phyloP scores from a whole-genome alignment of 2,888 invertebrate species.

The Lithophane leautieri region DNA sequence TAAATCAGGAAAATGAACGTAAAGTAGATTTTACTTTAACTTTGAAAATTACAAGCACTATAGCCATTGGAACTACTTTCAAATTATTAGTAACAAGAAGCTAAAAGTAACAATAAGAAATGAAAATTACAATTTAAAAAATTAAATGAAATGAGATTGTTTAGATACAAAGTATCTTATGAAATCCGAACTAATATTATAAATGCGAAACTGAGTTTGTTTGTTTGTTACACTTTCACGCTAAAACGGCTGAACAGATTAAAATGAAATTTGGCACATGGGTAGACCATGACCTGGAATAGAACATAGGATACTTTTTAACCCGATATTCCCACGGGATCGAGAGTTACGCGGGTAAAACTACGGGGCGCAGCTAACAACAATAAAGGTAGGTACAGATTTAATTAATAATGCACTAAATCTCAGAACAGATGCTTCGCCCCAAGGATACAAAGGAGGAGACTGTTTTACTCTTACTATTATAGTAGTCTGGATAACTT shows the following conservation, averaged over 20 bases:
- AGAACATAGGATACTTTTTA: too few relatives aligned
- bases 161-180: background rate
- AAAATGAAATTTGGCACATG: too few relatives aligned
- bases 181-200: background rate
- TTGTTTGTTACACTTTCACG: too few relatives aligned
- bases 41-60: background rate
- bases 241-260: too few relatives aligned
- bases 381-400: background rate
- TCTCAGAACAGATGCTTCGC: background rate
- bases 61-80: background rate
- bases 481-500: conserved; percentile 17
- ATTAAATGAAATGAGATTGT: too few relatives aligned
- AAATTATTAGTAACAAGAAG: background rate
- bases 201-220: too few relatives aligned
- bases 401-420: background rate
- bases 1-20: background rate
- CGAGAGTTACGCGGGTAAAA: too few relatives aligned
- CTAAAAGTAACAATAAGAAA: background rate
- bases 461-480: conserved; percentile 1
- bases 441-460: conserved; percentile 13
- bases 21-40: background rate
- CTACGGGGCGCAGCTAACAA: background rate
- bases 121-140: too few relatives aligned
- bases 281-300: too few relatives aligned
- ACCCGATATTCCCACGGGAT: too few relatives aligned